These are phyloP conservation scores for Anthoscopus minutus DNA, from an alignment of 2,113 vertebrate species.

Conservation along the genomic window DNA sequence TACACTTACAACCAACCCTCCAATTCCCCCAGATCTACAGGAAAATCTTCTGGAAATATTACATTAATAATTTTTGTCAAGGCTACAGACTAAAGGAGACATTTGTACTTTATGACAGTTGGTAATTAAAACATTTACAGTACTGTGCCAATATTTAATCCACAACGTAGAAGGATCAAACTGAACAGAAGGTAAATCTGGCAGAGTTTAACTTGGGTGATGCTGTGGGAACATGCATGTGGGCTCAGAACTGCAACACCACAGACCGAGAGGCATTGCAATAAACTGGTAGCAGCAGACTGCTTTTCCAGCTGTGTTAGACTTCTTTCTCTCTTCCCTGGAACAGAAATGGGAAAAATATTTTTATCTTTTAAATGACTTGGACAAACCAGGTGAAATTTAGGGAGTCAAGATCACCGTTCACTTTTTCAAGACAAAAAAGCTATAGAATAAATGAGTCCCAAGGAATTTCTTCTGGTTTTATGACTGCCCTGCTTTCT, in stretches of 20 bases:
- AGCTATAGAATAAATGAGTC: not conserved
- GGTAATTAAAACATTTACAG: slow-evolving; percentile 12
- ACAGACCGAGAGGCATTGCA: not conserved
- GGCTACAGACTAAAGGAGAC: not conserved
- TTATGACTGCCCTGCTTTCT: not conserved
- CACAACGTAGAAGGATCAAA: not conserved
- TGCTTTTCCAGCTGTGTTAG: not conserved
- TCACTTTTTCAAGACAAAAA: not conserved
- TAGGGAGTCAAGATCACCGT: not conserved
- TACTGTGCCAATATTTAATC: not conserved
- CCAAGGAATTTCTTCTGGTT: not conserved
- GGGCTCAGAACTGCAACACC: not conserved
- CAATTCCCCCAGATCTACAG: not conserved
- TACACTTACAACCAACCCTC: not conserved
- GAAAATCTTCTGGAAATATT: not conserved
- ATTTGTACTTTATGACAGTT: not conserved
- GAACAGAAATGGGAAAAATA: not conserved
- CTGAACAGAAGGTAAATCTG: slow-evolving; percentile 18
- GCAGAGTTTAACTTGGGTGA: not conserved
- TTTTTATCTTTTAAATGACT: not conserved
- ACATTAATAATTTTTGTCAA: not conserved
- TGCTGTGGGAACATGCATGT: not conserved
- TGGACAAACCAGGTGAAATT: not conserved
- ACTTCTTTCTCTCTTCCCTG: not conserved
- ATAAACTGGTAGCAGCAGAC: not conserved